Conservation (phyloP, 2,113 vertebrate species). For the Charadrius vociferus region DNA sequence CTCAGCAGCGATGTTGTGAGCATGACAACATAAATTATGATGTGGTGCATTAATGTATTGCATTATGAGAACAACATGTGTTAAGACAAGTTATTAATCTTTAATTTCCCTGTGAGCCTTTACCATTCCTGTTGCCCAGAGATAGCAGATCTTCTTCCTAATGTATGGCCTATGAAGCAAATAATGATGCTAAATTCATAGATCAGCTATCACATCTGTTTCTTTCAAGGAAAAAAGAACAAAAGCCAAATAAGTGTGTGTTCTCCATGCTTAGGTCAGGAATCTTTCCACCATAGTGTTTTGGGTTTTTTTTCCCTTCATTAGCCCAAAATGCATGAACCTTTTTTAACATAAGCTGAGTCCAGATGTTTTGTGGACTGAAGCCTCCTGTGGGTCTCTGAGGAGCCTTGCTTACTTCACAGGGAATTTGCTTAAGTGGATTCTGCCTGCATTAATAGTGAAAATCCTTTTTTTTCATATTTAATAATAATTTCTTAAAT, state of each 20-base stretch:
- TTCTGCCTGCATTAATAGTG: not conserved
- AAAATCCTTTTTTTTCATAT: not conserved
- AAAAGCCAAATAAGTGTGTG: not conserved
- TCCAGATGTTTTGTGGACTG: not conserved
- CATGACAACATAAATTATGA: not conserved
- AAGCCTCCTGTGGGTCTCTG: not conserved
- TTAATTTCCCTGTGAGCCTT: not conserved
- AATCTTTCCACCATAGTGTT: not conserved
- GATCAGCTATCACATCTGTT: not conserved
- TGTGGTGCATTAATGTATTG: not conserved
- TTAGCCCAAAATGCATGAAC: not conserved
- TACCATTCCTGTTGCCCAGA: not conserved
- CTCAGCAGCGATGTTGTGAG: not conserved
- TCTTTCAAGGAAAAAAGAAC: not conserved
- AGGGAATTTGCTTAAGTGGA: not conserved
- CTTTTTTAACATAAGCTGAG: not conserved
- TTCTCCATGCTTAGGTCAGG: not conserved
- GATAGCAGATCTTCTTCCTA: not conserved
- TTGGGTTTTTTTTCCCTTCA: not conserved
- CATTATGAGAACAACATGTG: not conserved
- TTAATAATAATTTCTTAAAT: not conserved
- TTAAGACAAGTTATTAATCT: not conserved
- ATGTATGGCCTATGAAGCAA: not conserved
- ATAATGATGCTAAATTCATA: not conserved
- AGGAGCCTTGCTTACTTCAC: not conserved